Evolutionary conservation across 1,140 invertebrate genomes (phyloP).

Genomic region (Mamestra configurata): DNA sequence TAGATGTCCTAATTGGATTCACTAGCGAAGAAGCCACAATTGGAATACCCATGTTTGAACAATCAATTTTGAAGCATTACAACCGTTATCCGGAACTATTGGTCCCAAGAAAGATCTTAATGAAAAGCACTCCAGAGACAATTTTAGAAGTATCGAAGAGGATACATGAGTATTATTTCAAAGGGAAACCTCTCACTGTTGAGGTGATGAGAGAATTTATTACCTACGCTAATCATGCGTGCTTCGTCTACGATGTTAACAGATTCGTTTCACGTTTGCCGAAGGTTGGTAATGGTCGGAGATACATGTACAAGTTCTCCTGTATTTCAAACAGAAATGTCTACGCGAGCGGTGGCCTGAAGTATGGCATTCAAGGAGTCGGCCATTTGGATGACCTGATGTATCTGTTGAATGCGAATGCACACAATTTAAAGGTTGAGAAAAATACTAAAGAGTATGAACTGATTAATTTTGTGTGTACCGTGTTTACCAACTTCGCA

Average conservation of each 20-base stretch:
- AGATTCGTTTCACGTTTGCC: constrained; percentile 72
- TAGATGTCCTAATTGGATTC: constrained; percentile 89
- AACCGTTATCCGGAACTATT: constrained; percentile 48
- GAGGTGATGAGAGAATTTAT: constrained; percentile 71
- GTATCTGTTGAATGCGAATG: constrained; percentile 71
- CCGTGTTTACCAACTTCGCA: constrained; percentile 88
- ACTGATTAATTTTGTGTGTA: constrained; percentile 80
- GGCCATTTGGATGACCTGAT: constrained; percentile 74
- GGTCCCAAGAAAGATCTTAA: constrained; percentile 46
- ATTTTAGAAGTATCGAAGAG: constrained; percentile 64
- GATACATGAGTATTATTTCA: constrained; percentile 83
- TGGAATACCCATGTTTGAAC: constrained; percentile 50
- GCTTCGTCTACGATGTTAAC: constrained; percentile 79
- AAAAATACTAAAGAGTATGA: constrained; percentile 65
- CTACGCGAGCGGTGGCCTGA: constrained; percentile 54
- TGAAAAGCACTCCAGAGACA: constrained; percentile 43
- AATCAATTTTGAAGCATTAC: constrained; percentile 17
- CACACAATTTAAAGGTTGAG: constrained; percentile 59
- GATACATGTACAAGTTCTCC: constrained; percentile 68
- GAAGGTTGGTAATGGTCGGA: constrained; percentile 55
- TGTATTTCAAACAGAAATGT: constrained; percentile 66
- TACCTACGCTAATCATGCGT: constrained; percentile 71
- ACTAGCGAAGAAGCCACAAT: constrained; percentile 86
- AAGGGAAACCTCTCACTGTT: constrained; percentile 64
- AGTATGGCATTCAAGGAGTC: constrained; percentile 64